Base-by-base conservation (phyloP, 2,113 vertebrate species). In the Tetrao urogallus region DNA sequence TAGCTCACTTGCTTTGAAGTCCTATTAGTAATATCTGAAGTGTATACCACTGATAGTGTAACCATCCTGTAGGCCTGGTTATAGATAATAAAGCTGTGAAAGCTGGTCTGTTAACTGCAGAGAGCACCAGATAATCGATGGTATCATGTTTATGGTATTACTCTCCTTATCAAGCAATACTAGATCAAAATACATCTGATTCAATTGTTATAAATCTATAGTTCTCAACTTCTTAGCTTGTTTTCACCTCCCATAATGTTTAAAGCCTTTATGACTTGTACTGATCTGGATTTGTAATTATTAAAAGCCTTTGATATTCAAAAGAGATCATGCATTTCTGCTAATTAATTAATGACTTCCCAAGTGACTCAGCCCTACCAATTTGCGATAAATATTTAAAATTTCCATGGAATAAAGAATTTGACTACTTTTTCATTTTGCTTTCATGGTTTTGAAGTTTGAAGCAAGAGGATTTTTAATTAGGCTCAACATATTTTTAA, bases 261-360 rank as follows among this genome's bases (percentile, higher is more conserved):
- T 96, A 88, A 97, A 93, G 76, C 75, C 45, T 96, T 86, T 79
- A 73, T 82, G 60, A 77, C 92, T 90, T 94, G 64, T 90, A 88
- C 83, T 96, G 84, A 80, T 93, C 88, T 97, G 79, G 69, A 95
- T 96, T 97, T 97, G 74, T 97, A 97, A 94, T 97, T 97, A 97
- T 95, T 95, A 95, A 95, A 96, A 96, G 67, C 52, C 93, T 97
- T 97, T 97, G 95, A 95, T 97, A 97, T 96, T 97, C 97, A 96
- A 95, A 95, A 96, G 94, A 82, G 84, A 97, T 92, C 77, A 88
- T 80, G 90, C 69, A 91, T 96, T 96, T 93, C 93, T 89, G 81
- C 86, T 94, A 82, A 97, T 97, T 97, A 98, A 97, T 97, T 96
- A 97, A 97, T 97, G 91, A 97, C 91, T 96, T 71, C 92, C 82